phyloP scores from a whole-genome alignment of 2,113 vertebrate genomes.

The Ranitomeya variabilis region DNA sequence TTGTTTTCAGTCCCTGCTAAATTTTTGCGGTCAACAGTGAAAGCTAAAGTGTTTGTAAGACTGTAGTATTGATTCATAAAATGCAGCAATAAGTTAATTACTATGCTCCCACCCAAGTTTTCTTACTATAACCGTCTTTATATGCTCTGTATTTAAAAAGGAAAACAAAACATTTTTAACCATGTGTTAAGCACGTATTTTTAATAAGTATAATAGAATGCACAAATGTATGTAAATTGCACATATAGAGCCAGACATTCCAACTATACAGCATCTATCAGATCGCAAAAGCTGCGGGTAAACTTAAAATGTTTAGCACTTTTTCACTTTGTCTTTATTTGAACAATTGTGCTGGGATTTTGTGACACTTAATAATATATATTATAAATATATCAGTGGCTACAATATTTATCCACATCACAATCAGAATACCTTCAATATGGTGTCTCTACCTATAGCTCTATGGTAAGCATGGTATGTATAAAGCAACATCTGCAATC shows the following conservation, averaged over 20 bases:
- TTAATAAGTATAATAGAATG: neutral
- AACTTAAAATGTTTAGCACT: neutral
- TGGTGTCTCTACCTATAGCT: no score
- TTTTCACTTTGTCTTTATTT: no score
- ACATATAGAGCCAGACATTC: neutral
- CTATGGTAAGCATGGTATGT: no score
- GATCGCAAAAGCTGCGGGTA: neutral
- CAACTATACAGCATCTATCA: no score
- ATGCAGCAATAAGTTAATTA: neutral
- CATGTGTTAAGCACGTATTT: no score
- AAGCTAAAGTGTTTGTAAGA: slow-evolving; percentile 35
- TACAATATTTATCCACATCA: no score
- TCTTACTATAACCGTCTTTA: neutral
- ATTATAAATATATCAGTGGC: no score
- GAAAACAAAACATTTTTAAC: neutral
- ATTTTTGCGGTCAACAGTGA: slow-evolving; percentile 54
- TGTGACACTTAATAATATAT: no score
- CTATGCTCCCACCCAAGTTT: neutral
- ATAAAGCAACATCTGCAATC: no score
- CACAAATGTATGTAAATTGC: neutral
- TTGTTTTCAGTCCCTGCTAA: slow-evolving; percentile 19
- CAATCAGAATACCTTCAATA: no score
- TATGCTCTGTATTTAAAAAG: neutral
- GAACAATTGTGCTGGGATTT: no score
- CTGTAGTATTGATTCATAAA: slow-evolving; percentile 50